Conservation (phyloP, 2,888 invertebrate genomes). For the Deilephila elpenor region DNA sequence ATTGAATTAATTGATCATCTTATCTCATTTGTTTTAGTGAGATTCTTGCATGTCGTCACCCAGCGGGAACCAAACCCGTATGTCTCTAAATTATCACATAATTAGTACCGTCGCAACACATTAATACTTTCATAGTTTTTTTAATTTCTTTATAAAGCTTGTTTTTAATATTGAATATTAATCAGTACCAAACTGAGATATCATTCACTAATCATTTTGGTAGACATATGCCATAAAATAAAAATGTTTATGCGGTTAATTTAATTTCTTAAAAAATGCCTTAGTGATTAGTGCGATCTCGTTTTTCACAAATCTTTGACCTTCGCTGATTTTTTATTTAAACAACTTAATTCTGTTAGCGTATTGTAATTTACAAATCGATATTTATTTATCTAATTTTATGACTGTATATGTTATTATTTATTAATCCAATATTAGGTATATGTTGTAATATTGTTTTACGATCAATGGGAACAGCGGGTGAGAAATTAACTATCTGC, state of each 20-base stretch:
- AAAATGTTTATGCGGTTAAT: not conserved
- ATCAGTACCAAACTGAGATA: not conserved
- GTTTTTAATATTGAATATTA: conserved; percentile 9
- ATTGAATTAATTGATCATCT: not conserved
- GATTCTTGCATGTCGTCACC: not conserved
- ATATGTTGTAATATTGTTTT: too few species aligned
- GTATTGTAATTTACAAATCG: too few species aligned
- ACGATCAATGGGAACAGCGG: too few species aligned
- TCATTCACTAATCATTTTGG: not conserved
- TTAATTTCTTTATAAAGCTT: conserved; percentile 8
- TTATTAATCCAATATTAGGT: too few species aligned
- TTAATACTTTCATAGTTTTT: not conserved
- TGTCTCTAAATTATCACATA: conserved; percentile 8
- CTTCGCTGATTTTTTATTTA: not conserved
- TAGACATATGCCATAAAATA: not conserved
- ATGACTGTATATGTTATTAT: too few species aligned
- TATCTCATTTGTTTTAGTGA: not conserved
- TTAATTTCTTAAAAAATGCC: not conserved
- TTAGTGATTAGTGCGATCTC: not conserved
- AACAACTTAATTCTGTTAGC: too few species aligned
- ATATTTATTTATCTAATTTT: too few species aligned
- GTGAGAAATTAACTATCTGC: too few species aligned
- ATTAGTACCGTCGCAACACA: conserved; percentile 19
- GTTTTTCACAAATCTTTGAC: not conserved
- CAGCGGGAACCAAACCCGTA: conserved; percentile 1